Evolutionary conservation across 2,797 vertebrate species (phyloP), one percentile per base, ranked within the genome.

Genomic region (Betta splendens): DNA sequence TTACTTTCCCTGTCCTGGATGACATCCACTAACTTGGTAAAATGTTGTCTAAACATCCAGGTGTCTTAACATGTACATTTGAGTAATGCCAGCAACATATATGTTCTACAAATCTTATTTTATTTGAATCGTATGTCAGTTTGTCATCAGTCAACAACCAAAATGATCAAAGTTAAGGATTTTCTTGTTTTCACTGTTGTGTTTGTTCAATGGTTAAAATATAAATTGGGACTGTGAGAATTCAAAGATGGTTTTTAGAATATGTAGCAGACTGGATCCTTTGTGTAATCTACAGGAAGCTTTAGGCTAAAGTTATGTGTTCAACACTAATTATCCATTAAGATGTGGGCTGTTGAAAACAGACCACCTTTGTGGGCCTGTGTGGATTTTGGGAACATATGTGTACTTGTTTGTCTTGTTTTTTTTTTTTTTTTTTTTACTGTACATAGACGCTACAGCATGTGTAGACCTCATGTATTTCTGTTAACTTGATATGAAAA

Each of bases 391-490:
- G 63, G 69, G 26, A 68, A 75, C 55, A 83, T 71, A 65, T 17
- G 48, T 73, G 64, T 74, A 46, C 48, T 61, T 85, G 70, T 77
- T 78, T 66, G 72, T 77, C 31, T 56, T n/a, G n/a, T n/a, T n/a
- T 42, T 81, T 83, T 83, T 72, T n/a, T 78, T 86, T 83, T 85
- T 87, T 73, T 82, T 80, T 81, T 88, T 86, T 55, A 64, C 36
- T 81, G 83, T 88, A 88, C 51, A 87, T 85, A 83, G 45, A 69
- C 62, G 62, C 81, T 87, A 79, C 77, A 80, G 90, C 90, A 92
- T 91, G 90, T 87, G 89, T 89, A 84, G 80, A 80, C 60, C 56
- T 85, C 64, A 61, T 75, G 66, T 83, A 77, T 89, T 86, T 88
- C 72, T 78, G 80, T 89, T 85, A 64, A 75, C 85, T 89, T 89